Base-by-base conservation (phyloP, 1,140 invertebrate species). In the Temnothorax nylanderi region DNA sequence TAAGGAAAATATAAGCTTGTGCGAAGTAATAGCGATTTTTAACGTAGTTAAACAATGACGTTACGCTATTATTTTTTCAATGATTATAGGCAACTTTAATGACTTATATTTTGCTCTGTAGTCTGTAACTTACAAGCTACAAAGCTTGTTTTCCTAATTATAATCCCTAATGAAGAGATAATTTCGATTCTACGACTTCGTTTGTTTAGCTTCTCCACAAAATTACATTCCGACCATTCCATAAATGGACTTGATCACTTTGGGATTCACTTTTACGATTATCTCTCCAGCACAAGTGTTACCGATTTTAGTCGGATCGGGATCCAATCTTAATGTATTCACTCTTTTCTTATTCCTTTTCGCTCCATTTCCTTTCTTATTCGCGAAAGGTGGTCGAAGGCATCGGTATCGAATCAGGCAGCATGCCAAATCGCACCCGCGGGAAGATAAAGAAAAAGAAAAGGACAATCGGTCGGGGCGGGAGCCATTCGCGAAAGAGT, bases 401-500 rank as follows among this genome's bases (percentile, higher is more conserved):
- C 54, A 88, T 90, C 78, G 87, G 84, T 87, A 88, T 88, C 89
- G 89, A 81, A 85, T 81, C 87, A 80, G 89, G 87, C 89, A 80
- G 67, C 47, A 72, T 47, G 89, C 89, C 90, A 90, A 91, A 91
- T 91, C 90, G 82, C 85, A 89, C 87, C 67, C 85, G 67, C 78
- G 87, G 89, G 76, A 86, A 84, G 72, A 89, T 85, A 80, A 77
- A 85, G 67, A 87, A 26, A 76, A 82, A 60, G 34, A 72, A 34
- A 47, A 44, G 34, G 41, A 85, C 67, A 75, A 67, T 80, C n/a
- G 51, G 62, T 5, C 13, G 32, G n/a, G 8, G 34, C 7, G 51
- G 16, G 41, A 75, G 47, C 11, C n/a, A 75, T 84, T 75, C 26
- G 51, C 26, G 41, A 44, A 69, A 65, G 51, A 60, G n/a, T 49